phyloP scores from a whole-genome alignment of 2,797 vertebrate genomes.

The Capromys pilorides region DNA sequence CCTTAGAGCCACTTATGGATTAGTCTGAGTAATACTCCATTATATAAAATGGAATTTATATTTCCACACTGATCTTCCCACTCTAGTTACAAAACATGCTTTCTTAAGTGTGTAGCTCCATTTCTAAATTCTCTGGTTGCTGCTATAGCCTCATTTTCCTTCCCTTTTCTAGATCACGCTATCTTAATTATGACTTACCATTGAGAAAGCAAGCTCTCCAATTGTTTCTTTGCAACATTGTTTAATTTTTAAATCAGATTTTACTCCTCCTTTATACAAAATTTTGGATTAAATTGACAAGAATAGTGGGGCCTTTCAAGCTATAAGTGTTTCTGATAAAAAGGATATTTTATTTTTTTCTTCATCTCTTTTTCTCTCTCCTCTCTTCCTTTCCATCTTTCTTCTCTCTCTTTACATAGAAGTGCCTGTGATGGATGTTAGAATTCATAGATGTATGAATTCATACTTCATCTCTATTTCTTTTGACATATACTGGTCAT shows the following conservation, averaged over 20 bases:
- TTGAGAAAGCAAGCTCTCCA: not conserved
- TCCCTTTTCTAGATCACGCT: not conserved
- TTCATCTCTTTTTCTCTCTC: not conserved
- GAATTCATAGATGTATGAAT: not conserved
- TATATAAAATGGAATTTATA: too few relatives aligned
- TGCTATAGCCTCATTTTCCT: not conserved
- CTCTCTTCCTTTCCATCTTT: too few relatives aligned
- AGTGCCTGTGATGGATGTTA: not conserved
- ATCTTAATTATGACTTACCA: not conserved
- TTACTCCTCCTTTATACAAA: not conserved
- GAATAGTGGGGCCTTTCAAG: not conserved
- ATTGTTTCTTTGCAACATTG: not conserved
- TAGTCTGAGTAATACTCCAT: too few relatives aligned
- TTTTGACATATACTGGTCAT: not conserved
- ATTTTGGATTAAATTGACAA: not conserved
- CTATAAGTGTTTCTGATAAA: slow-evolving; percentile 1
- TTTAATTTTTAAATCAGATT: not conserved
- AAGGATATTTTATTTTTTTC: not conserved
- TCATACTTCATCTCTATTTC: not conserved
- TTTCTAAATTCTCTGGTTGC: not conserved
- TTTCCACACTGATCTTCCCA: not conserved
- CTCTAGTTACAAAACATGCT: not conserved
- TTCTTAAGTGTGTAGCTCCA: not conserved
- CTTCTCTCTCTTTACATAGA: not conserved
- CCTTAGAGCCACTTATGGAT: not conserved